Evolutionary conservation across 2,797 vertebrate genomes (phyloP).

Genomic region (Myotis vivesi): DNA sequence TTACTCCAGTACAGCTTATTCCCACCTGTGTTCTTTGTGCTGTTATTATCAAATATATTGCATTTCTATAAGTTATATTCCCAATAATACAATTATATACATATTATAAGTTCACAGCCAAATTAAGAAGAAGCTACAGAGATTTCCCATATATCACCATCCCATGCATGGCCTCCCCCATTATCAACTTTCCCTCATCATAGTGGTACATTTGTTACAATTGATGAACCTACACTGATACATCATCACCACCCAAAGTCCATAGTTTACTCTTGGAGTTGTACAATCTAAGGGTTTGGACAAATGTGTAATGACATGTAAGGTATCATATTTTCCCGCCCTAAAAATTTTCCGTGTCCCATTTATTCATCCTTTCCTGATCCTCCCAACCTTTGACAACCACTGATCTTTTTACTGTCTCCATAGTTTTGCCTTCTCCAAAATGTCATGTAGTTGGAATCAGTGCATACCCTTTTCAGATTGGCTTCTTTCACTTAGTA

Average conservation of each 20-base stretch:
- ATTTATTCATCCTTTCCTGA: not conserved
- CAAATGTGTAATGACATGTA: not conserved
- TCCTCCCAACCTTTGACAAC: not conserved
- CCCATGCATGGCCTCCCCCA: not conserved
- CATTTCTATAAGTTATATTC: not conserved
- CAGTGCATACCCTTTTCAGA: not conserved
- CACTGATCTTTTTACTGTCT: not conserved
- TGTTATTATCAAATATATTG: not conserved
- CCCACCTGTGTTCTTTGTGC: not conserved
- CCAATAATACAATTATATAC: not conserved
- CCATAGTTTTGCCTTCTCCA: not conserved
- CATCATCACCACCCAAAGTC: not conserved
- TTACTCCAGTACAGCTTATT: not conserved
- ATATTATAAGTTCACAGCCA: not conserved
- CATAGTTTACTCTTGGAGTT: not conserved
- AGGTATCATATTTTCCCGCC: not conserved
- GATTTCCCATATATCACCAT: not conserved
- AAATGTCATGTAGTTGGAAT: not conserved
- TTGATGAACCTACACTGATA: not conserved
- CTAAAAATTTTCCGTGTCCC: not conserved
- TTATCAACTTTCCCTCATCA: not conserved
- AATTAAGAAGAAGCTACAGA: not conserved
- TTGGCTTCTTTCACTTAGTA: not conserved
- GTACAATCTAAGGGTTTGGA: not conserved
- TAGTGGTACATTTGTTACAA: not conserved